A percentile compares a stretch with the other conserved stretches of the same genome.
These are phyloP conservation scores for Neosalanx taihuensis DNA, from an alignment of 2,797 vertebrate genomes.

Conservation along the genomic window DNA sequence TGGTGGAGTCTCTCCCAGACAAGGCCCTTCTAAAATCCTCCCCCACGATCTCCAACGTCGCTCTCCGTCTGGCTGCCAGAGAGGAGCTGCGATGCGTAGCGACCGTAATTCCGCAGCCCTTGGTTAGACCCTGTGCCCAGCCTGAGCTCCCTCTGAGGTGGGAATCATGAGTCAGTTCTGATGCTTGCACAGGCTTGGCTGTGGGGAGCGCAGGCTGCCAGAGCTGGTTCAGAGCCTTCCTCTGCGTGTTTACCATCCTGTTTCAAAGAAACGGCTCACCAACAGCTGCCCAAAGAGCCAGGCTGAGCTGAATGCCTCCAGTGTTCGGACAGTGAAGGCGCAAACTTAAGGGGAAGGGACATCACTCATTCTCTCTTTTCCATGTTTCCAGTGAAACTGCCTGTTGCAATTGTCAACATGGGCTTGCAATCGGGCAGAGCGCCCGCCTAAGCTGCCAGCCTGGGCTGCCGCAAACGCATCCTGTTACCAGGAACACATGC, in stretches of 20 bases:
- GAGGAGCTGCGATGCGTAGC: constrained; percentile 35
- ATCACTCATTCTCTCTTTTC: constrained; percentile 63
- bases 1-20: constrained; percentile 47
- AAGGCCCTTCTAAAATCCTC: constrained; percentile 38
- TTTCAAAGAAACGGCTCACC: constrained; percentile 63
- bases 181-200: constrained; percentile 47
- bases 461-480: constrained; percentile 34
- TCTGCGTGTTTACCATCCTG: constrained; percentile 66
- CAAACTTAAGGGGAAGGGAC: constrained; percentile 60
- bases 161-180: constrained; percentile 62
- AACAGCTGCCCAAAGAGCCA: constrained; percentile 73
- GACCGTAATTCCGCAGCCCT: constrained; percentile 35
- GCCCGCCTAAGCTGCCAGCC: constrained; percentile 35
- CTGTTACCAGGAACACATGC: constrained; percentile 48
- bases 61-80: constrained; percentile 45
- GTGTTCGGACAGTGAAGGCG: constrained; percentile 64
- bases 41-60: constrained; percentile 37
- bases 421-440: constrained; percentile 42
- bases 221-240: constrained; percentile 54
- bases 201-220: constrained; percentile 31
- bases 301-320: constrained; percentile 65
- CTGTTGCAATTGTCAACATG: constrained; percentile 48
- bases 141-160: constrained; percentile 48
- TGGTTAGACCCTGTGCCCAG: constrained; percentile 31
- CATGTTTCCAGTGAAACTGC: constrained; percentile 56